Percentiles rank a stretch among this genome's conserved stretches.
Conservation (phyloP, 2,888 invertebrate genomes). For the Ophonus ardosiacus region DNA sequence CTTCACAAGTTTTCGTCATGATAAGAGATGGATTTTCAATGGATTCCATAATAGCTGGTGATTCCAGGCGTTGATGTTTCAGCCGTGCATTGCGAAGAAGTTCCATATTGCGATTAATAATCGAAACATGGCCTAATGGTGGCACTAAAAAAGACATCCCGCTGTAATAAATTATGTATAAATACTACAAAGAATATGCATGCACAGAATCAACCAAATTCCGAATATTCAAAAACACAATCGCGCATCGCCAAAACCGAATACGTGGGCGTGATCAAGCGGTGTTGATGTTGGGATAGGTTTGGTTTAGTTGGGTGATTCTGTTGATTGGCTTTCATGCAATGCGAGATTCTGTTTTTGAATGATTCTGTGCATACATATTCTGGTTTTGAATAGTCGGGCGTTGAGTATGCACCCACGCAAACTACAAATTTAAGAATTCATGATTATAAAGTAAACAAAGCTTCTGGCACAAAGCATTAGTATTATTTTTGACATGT, state of each 20-base stretch:
- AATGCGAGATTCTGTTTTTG: too few species aligned
- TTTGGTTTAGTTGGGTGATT: too few species aligned
- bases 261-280: too few species aligned
- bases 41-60: conserved; percentile 71
- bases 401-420: too few species aligned
- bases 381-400: too few species aligned
- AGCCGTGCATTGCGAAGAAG: conserved; percentile 57
- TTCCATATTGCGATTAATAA: conserved; percentile 53
- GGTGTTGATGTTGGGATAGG: too few species aligned
- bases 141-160: conserved; percentile 47
- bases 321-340: too few species aligned
- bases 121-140: conserved; percentile 57
- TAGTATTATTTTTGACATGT: conserved; percentile 7
- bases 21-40: conserved; percentile 69
- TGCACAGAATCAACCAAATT: too few species aligned
- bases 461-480: neutral
- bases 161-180: neutral
- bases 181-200: conserved; percentile 7
- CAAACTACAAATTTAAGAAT: conserved; percentile 6
- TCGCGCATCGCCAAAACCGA: too few species aligned
- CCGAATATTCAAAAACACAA: neutral
- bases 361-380: too few species aligned
- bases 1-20: conserved; percentile 56
- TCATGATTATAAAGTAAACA: conserved; percentile 7
- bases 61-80: conserved; percentile 56